Percentiles rank a stretch among this genome's conserved stretches.
Conservation (phyloP, 2,888 invertebrate species). For the Ceraclea dissimilis region DNA sequence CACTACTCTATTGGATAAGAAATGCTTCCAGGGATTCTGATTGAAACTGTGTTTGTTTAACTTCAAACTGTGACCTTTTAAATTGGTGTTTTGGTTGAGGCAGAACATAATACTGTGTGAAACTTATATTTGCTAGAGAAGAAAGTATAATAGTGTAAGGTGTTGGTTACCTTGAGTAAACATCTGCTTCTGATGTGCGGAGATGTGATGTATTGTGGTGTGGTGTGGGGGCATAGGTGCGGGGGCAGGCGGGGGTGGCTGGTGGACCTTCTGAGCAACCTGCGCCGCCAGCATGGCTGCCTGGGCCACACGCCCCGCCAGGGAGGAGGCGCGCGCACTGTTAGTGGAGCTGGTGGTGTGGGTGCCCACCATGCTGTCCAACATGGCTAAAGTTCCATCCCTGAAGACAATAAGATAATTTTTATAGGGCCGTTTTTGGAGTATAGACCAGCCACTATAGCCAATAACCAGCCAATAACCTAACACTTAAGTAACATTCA, state of each 20-base stretch:
- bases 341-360: slow-evolving; percentile 45
- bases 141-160: too few relatives aligned
- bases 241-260: not conserved
- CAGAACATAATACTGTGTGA: not conserved
- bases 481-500: too few relatives aligned
- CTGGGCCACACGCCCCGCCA: slow-evolving; percentile 52
- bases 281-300: slow-evolving; percentile 53
- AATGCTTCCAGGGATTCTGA: too few relatives aligned
- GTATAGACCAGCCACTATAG: too few relatives aligned
- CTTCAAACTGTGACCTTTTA: too few relatives aligned
- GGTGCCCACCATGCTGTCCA: slow-evolving; percentile 49
- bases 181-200: not conserved
- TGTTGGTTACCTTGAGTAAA: not conserved
- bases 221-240: not conserved
- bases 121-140: not conserved
- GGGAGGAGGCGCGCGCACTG: slow-evolving; percentile 41
- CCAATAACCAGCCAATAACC: slow-evolving; percentile 5
- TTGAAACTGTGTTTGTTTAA: too few relatives aligned
- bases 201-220: not conserved
- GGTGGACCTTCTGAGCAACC: slow-evolving; percentile 31
- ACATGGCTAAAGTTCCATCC: slow-evolving; percentile 45
- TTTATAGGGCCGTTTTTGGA: too few relatives aligned
- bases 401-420: too few relatives aligned
- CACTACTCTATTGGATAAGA: too few relatives aligned
- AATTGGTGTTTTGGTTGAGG: too few relatives aligned